Base-by-base conservation (phyloP, 1,140 invertebrate species). In the Drosophila oshimai region DNA sequence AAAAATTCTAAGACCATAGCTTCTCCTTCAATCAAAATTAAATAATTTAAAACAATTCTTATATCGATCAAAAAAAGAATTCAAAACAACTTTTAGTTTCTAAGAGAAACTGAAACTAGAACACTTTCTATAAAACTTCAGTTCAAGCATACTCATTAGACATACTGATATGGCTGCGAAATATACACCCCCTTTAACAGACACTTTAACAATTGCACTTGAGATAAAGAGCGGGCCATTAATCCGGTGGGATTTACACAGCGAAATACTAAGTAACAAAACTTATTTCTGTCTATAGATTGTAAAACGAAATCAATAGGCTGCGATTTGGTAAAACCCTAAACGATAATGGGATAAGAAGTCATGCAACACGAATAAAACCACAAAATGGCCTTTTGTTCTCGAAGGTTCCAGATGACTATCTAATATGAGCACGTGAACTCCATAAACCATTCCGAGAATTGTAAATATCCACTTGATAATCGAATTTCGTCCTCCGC, bases 381-480 rank as follows among this genome's bases (percentile, higher is more conserved):
- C 6, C 1, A 33, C n/a, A 46, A 57, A 18, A 46, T 7, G 22
- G 13, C 10, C 3, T 17, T 13, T 15, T 31, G 15, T 49, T 28
- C 26, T 41, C 17, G 58, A 65, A 49, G 1, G 1, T 50, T 65
- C 17, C 4, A 3, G 17, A 24, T 41, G 18, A 1, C 26, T 1
- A 29, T 15, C 13, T 31, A 20, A 17, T 49, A 12, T 1, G 20
- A n/a, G n/a, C 62, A 67, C 58, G 42, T 49, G 57, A 64, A 26
- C 33, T 39, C 20, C 18, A 65, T 65, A 65, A 62, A 65, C 31
- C 26, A 18, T 6, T n/a, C 0, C 13, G 2, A n/a, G 3, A 17
- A 33, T 20, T 50, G 42, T 65, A 67, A 65, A 65, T 65, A 67
- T 65, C 60, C 44, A 41, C 26, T 33, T 31, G 3, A 26, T 50